phyloP scores from a whole-genome alignment of 2,888 invertebrate genomes.

The Ecdyonurus torrentis region DNA sequence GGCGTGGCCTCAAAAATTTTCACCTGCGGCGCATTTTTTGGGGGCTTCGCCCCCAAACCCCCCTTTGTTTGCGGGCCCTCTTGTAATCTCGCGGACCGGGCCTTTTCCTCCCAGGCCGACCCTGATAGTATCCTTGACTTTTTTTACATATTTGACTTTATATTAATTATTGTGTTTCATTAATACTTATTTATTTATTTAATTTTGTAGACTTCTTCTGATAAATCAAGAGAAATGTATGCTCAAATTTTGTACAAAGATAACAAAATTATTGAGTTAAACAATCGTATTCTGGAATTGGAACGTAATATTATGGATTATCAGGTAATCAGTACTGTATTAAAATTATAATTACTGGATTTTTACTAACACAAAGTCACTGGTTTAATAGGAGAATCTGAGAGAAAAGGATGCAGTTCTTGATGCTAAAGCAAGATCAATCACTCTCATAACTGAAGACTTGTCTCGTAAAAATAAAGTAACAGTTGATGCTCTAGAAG shows the following conservation, averaged over 20 bases:
- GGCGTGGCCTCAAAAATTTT: too few species aligned
- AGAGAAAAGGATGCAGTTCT: conserved; percentile 72
- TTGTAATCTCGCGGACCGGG: too few species aligned
- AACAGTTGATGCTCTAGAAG: conserved; percentile 53
- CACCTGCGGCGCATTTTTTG: too few species aligned
- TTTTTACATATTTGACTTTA: too few species aligned
- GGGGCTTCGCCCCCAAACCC: too few species aligned
- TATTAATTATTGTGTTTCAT: too few species aligned
- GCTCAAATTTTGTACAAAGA: conserved; percentile 40
- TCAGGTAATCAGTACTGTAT: conserved; percentile 6
- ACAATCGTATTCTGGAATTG: conserved; percentile 50
- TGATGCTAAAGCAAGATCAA: conserved; percentile 61
- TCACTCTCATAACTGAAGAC: conserved; percentile 56
- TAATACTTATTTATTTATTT: too few species aligned
- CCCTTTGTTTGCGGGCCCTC: too few species aligned
- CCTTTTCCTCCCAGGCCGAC: too few species aligned
- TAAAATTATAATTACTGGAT: neutral
- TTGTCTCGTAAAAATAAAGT: conserved; percentile 49
- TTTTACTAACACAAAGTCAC: neutral
- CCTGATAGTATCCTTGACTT: too few species aligned
- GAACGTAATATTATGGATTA: conserved; percentile 60
- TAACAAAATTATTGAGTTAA: conserved; percentile 43
- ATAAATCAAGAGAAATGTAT: conserved; percentile 22
- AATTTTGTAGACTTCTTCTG: neutral
- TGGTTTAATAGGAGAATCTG: conserved; percentile 46